A percentile compares a stretch with the other conserved stretches of the same genome.
phyloP scores from a whole-genome alignment of 2,888 invertebrate species.

The Drosophila neonasuta region DNA sequence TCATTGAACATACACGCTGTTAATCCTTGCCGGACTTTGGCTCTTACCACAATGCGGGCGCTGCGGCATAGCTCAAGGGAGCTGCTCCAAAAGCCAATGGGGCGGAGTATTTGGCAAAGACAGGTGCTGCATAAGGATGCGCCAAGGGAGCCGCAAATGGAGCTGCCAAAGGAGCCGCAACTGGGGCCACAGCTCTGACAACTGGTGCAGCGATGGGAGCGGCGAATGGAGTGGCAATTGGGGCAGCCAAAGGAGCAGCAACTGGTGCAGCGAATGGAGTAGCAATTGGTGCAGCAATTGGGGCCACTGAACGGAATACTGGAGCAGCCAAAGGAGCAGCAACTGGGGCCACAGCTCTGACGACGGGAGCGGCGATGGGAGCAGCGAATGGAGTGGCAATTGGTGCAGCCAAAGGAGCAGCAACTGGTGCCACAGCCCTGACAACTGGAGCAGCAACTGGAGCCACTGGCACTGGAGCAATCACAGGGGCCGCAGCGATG shows the following conservation, averaged over 20 bases:
- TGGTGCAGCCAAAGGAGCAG: conserved; percentile 14
- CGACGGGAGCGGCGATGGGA: conserved; percentile 38
- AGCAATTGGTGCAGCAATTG: conserved; percentile 21
- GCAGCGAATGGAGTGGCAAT: conserved; percentile 42
- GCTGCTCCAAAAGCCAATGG: conserved; percentile 59
- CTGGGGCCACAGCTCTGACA: conserved; percentile 23
- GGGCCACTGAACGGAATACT: conserved; percentile 28
- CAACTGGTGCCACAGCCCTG: conserved; percentile 37
- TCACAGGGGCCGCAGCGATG: conserved; percentile 68
- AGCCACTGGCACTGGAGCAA: conserved; percentile 49
- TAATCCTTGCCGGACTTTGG: conserved; percentile 40
- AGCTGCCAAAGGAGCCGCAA: conserved; percentile 37
- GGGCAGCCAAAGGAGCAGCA: conserved; percentile 49
- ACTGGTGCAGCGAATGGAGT: conserved; percentile 49
- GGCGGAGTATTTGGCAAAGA: conserved; percentile 52
- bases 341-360: conserved; percentile 39
- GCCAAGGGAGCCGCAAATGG: conserved; percentile 38
- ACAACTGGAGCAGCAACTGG: conserved; percentile 32
- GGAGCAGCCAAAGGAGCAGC: conserved; percentile 36
- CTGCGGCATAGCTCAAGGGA: conserved; percentile 55
- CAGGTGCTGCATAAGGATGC: conserved; percentile 50
- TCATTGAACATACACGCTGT: conserved; percentile 51
- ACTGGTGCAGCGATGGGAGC: conserved; percentile 43
- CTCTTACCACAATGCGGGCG: conserved; percentile 63
- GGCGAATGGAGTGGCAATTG: conserved; percentile 42